A percentile compares a stretch with the other conserved stretches of the same genome.
These are phyloP conservation scores for Telmatochromis brachygnathus DNA, from an alignment of 2,113 vertebrate genomes.

Conservation along the genomic window DNA sequence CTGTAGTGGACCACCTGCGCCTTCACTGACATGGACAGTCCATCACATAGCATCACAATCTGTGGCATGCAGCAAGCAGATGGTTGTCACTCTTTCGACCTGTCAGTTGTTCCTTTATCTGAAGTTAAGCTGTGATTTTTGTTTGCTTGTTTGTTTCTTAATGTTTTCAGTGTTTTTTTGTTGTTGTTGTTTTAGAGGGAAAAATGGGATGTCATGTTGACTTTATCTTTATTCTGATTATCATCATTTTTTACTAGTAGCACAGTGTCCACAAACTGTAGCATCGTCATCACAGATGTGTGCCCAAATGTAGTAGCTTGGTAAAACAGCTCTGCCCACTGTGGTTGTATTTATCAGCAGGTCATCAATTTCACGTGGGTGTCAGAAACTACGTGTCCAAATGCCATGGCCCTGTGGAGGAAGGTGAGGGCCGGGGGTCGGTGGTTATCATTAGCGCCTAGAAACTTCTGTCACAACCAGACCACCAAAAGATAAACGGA, in stretches of 20 bases:
- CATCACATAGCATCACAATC: constrained; percentile 5
- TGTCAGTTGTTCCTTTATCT: neutral
- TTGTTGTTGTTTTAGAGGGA: neutral
- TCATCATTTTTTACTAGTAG: neutral
- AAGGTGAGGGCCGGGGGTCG: neutral
- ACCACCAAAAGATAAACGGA: constrained; percentile 22
- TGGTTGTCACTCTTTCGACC: neutral
- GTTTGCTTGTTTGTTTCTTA: neutral
- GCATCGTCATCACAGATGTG: neutral
- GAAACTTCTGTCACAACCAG: neutral
- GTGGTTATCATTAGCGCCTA: constrained; percentile 7
- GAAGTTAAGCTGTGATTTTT: neutral
- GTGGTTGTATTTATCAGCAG: neutral
- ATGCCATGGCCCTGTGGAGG: neutral
- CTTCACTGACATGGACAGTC: constrained; percentile 1
- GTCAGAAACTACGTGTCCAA: neutral
- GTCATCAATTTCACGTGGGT: neutral
- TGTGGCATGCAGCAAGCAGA: neutral
- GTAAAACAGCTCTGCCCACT: neutral
- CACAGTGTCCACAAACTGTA: neutral
- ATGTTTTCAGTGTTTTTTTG: neutral
- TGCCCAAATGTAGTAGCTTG: neutral
- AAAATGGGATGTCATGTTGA: neutral
- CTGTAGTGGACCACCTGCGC: constrained; percentile 2
- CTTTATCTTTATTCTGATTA: neutral